phyloP scores from a whole-genome alignment of 2,888 invertebrate genomes.

The Chalcosyrphus nemorum region DNA sequence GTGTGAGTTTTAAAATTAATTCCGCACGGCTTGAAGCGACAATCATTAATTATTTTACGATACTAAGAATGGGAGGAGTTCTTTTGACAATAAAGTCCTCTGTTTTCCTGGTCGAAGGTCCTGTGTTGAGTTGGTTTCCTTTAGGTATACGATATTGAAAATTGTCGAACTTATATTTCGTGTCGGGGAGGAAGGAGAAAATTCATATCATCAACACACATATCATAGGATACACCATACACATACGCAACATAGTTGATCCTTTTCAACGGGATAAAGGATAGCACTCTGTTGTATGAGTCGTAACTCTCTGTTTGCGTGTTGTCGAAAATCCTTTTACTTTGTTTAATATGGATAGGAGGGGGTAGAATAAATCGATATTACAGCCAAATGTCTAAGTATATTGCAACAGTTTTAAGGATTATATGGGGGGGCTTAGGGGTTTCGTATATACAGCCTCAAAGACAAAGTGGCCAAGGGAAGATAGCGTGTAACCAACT shows the following conservation, averaged over 20 bases:
- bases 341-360: background rate
- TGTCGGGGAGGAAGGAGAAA: background rate
- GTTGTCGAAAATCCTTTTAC: conserved; percentile 42
- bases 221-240: background rate
- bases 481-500: conserved; percentile 53
- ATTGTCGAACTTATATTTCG: conserved; percentile 29
- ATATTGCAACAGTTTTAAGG: conserved; percentile 43
- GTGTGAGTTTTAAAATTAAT: conserved; percentile 49
- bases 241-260: background rate
- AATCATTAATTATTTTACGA: conserved; percentile 44
- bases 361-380: conserved; percentile 24
- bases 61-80: conserved; percentile 45
- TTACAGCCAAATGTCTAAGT: conserved; percentile 25
- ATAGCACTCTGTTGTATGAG: conserved; percentile 7
- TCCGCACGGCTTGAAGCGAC: conserved; percentile 20
- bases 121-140: too few species aligned
- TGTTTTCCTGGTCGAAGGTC: background rate
- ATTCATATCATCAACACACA: conserved; percentile 8
- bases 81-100: conserved; percentile 11
- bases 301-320: conserved; percentile 23
- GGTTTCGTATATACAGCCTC: too few species aligned
- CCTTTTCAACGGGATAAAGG: conserved; percentile 14
- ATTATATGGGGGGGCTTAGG: too few species aligned
- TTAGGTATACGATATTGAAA: conserved; percentile 46
- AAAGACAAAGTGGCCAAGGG: conserved; percentile 34